These are phyloP conservation scores for Amphiprion percula DNA, from an alignment of 2,113 vertebrate genomes.

Conservation along the genomic window DNA sequence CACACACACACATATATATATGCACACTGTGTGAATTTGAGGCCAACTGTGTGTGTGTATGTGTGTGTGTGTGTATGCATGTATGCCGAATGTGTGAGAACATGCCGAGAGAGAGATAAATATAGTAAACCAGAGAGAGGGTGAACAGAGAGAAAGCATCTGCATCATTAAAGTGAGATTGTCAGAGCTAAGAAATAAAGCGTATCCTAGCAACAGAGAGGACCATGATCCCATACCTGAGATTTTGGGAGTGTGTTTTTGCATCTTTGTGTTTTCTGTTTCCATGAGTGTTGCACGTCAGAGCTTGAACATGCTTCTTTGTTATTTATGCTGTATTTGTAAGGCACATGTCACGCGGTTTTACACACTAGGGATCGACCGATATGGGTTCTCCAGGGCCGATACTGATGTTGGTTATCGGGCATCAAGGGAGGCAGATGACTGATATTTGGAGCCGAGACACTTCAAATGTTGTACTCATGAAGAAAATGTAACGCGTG, in stretches of 20 bases:
- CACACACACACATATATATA: not conserved
- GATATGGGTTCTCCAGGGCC: too few species aligned
- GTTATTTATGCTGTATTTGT: not conserved
- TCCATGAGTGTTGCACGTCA: not conserved
- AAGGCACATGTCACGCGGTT: not conserved
- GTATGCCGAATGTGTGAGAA: not conserved
- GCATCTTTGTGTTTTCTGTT: slow-evolving; percentile 34
- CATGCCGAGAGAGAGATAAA: slow-evolving; percentile 36
- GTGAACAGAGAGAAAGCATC: slow-evolving; percentile 31
- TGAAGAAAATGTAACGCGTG: too few species aligned
- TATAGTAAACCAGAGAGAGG: slow-evolving; percentile 46
- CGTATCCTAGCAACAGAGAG: slow-evolving; percentile 77
- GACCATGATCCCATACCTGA: slow-evolving; percentile 63
- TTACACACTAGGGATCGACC: too few species aligned
- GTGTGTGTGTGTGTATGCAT: slow-evolving; percentile 4
- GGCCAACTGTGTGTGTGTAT: slow-evolving; percentile 28
- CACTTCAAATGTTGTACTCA: too few species aligned
- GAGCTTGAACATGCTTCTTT: not conserved
- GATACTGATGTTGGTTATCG: too few species aligned
- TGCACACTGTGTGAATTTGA: slow-evolving; percentile 1
- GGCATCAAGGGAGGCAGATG: too few species aligned
- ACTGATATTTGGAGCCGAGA: too few species aligned
- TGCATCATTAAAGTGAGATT: slow-evolving; percentile 60
- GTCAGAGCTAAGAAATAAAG: slow-evolving; percentile 52
- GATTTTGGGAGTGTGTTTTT: slow-evolving; percentile 37